phyloP scores from a whole-genome alignment of 2,888 invertebrate species.

The Deroplatys truncata region DNA sequence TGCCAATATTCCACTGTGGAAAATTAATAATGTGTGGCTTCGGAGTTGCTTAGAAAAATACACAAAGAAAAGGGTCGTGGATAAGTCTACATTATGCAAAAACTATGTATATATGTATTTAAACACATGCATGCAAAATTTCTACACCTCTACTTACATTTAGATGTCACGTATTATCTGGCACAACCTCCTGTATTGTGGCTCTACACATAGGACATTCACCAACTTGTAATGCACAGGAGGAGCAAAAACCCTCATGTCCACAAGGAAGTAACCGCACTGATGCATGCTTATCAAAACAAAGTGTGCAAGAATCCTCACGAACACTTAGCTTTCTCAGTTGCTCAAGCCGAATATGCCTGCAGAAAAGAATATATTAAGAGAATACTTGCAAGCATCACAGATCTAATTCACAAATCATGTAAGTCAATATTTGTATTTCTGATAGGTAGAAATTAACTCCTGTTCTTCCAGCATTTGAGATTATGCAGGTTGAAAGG shows the following conservation, averaged over 20 bases:
- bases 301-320: slow-evolving; percentile 83
- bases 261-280: slow-evolving; percentile 75
- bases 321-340: slow-evolving; percentile 67
- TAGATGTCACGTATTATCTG: slow-evolving; percentile 15
- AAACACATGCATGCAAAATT: background rate
- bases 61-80: too few relatives aligned
- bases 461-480: too few relatives aligned
- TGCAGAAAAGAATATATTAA: slow-evolving; percentile 36
- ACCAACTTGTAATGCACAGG: slow-evolving; percentile 71
- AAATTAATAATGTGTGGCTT: too few relatives aligned
- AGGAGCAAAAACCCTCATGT: slow-evolving; percentile 83
- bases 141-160: background rate
- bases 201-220: slow-evolving; percentile 87
- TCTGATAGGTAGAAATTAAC: too few relatives aligned
- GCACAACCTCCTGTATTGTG: slow-evolving; percentile 45
- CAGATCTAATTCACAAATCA: too few relatives aligned
- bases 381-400: background rate
- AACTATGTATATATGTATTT: too few relatives aligned
- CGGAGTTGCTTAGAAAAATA: too few relatives aligned
- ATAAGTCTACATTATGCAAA: too few relatives aligned
- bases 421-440: too few relatives aligned
- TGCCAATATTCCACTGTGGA: too few relatives aligned
- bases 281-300: slow-evolving; percentile 75
- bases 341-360: slow-evolving; percentile 72
- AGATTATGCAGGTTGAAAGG: too few relatives aligned